Percentiles rank a stretch among this genome's conserved stretches.
phyloP scores from a whole-genome alignment of 2,113 vertebrate species.

The Anarrhichthys ocellatus region DNA sequence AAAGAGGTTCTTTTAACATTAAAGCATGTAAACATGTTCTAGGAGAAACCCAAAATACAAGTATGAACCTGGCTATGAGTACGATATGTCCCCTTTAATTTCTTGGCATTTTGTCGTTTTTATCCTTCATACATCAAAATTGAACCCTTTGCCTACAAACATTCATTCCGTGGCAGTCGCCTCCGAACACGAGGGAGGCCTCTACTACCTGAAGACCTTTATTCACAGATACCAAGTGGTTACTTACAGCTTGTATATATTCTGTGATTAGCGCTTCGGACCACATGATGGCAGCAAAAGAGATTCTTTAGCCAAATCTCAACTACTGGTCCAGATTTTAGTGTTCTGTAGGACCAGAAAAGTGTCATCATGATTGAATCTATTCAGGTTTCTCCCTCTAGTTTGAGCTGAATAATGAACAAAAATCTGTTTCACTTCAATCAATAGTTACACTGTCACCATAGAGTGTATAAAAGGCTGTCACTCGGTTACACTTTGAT shows the following conservation, averaged over 20 bases:
- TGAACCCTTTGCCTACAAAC: background rate
- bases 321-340: background rate
- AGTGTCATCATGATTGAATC: background rate
- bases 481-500: background rate
- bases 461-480: background rate
- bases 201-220: background rate
- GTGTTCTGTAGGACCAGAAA: background rate
- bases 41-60: background rate
- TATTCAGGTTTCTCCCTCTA: background rate
- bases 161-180: background rate
- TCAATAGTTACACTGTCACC: background rate
- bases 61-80: background rate
- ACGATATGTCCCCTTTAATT: background rate
- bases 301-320: slow-evolving; percentile 46
- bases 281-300: slow-evolving; percentile 78
- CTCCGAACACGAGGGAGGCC: background rate
- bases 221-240: background rate
- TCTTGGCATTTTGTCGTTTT: background rate
- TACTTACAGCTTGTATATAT: background rate
- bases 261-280: slow-evolving; percentile 53
- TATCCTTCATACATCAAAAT: background rate
- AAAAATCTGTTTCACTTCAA: background rate
- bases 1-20: background rate
- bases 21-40: background rate
- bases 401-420: background rate